Evolutionary conservation across 2,888 invertebrate species (phyloP).

Genomic region (Lasiommata megera): DNA sequence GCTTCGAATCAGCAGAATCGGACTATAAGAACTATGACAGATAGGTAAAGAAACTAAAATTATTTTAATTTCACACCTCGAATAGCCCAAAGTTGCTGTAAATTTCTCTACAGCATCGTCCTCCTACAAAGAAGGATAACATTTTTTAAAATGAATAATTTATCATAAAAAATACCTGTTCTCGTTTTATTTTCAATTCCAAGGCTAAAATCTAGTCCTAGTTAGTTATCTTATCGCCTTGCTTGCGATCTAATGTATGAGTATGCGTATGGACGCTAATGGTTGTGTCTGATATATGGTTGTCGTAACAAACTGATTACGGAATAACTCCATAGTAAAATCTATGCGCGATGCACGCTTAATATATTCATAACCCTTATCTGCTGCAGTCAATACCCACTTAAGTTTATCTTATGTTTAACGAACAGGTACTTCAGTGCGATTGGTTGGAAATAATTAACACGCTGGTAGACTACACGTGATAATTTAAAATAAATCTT

Average conservation of each 20-base stretch:
- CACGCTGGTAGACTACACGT: slow-evolving; percentile 5
- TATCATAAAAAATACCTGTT: not conserved
- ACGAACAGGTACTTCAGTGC: slow-evolving; percentile 22
- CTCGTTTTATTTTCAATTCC: not conserved
- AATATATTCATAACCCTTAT: slow-evolving; percentile 20
- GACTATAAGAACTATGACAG: too few relatives aligned
- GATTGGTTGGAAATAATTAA: slow-evolving; percentile 26
- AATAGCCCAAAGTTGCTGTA: too few relatives aligned
- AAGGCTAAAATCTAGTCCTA: not conserved
- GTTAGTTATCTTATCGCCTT: not conserved
- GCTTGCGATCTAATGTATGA: not conserved
- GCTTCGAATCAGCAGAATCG: too few relatives aligned
- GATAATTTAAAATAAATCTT: slow-evolving; percentile 15
- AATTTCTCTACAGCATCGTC: too few relatives aligned
- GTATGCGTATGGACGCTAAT: not conserved
- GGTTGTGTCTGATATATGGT: not conserved
- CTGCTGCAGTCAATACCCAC: slow-evolving; percentile 26
- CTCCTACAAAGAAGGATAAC: not conserved
- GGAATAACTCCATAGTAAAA: not conserved
- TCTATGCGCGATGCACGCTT: not conserved
- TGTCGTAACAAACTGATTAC: slow-evolving; percentile 6
- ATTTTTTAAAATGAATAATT: not conserved
- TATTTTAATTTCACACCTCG: too few relatives aligned
- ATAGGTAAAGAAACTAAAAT: too few relatives aligned
- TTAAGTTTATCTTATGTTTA: slow-evolving; percentile 25